Conservation (phyloP, 2,888 invertebrate species). For the Phasia obesa region DNA sequence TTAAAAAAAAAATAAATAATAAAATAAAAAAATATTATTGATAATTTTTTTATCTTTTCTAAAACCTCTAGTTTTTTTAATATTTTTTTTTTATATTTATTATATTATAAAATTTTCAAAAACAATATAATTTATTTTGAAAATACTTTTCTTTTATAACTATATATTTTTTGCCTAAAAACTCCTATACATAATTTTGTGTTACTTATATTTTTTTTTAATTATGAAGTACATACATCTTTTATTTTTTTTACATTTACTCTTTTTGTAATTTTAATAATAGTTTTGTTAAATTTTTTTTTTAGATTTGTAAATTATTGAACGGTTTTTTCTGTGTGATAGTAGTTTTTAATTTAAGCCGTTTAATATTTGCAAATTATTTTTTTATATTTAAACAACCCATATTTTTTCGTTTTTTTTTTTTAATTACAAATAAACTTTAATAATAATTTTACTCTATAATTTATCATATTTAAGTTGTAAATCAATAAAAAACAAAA, state of each 20-base stretch:
- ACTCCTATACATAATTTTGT: constrained; percentile 24
- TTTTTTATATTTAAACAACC: constrained; percentile 40
- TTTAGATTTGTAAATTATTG: constrained; percentile 69
- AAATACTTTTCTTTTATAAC: not conserved
- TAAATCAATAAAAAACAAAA: constrained; percentile 72
- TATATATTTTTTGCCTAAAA: constrained; percentile 8
- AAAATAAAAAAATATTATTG: constrained; percentile 1
- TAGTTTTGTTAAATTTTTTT: constrained; percentile 62
- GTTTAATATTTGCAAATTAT: constrained; percentile 70
- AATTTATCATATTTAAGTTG: constrained; percentile 74
- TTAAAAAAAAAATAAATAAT: not conserved
- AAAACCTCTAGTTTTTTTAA: not conserved
- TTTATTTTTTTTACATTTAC: constrained; percentile 40
- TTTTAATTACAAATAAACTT: constrained; percentile 74
- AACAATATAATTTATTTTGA: not conserved
- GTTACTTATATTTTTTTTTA: constrained; percentile 46
- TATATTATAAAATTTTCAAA: not conserved
- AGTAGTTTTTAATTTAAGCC: constrained; percentile 82
- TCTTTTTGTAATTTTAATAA: constrained; percentile 52
- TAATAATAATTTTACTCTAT: constrained; percentile 58
- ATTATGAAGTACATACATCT: constrained; percentile 60
- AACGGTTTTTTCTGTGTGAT: constrained; percentile 82
- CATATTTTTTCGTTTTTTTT: constrained; percentile 73
- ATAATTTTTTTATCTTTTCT: not conserved
- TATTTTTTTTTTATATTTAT: not conserved